phyloP scores from a whole-genome alignment of 1,140 invertebrate genomes.

The Ceratosolen fusciceps region DNA sequence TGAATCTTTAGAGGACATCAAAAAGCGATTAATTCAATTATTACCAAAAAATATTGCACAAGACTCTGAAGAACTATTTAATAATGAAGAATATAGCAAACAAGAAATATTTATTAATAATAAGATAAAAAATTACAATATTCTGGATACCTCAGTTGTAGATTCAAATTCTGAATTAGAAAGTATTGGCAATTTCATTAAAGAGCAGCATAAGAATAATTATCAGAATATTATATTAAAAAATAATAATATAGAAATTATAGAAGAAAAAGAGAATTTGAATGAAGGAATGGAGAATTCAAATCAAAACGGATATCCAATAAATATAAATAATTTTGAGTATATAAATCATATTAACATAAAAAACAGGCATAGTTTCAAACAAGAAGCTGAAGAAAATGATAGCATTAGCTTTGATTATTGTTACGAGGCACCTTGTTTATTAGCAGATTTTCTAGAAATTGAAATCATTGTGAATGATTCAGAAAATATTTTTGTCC shows the following conservation, averaged over 20 bases:
- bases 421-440: conserved; percentile 12
- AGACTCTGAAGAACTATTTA: conserved; percentile 20
- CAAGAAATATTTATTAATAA: background rate
- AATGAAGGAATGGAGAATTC: background rate
- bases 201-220: conserved; percentile 21
- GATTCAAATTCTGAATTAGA: conserved; percentile 43
- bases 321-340: background rate
- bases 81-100: background rate
- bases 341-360: background rate
- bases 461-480: conserved; percentile 42
- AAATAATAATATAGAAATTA: background rate
- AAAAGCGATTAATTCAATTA: conserved; percentile 18
- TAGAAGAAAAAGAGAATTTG: background rate
- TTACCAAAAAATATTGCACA: background rate
- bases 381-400: background rate
- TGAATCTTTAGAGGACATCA: conserved; percentile 35
- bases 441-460: conserved; percentile 30
- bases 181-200: conserved; percentile 23
- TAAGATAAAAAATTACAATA: background rate
- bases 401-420: conserved; percentile 18
- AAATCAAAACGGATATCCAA: background rate
- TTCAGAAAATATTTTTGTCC: conserved; percentile 9
- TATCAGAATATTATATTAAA: background rate
- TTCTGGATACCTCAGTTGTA: background rate
- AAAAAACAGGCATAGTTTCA: background rate